Conservation (phyloP, 1,140 invertebrate genomes). For the Pogonus chalceus region DNA sequence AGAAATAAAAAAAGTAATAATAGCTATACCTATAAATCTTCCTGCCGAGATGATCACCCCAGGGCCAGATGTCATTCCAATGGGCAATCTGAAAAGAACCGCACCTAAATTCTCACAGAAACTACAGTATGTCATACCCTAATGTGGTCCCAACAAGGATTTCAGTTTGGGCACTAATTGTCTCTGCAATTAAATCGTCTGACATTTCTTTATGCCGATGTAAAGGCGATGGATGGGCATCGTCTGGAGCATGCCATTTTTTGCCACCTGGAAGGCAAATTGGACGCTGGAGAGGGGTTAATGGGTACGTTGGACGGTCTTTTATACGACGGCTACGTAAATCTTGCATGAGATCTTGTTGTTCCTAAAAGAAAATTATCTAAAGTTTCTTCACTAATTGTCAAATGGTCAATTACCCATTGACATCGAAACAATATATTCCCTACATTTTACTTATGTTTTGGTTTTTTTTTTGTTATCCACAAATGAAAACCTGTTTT, state of each 20-base stretch:
- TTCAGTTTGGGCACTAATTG: conserved; percentile 61
- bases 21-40: conserved; percentile 38
- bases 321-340: conserved; percentile 13
- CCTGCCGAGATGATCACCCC: conserved; percentile 34
- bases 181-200: conserved; percentile 67
- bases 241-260: conserved; percentile 62
- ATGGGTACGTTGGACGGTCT: conserved; percentile 27
- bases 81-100: conserved; percentile 39
- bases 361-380: not conserved
- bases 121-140: conserved; percentile 45
- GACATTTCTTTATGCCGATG: conserved; percentile 46
- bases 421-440: not conserved
- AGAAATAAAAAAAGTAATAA: no score
- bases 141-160: conserved; percentile 62
- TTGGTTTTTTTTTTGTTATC: no score
- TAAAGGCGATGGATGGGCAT: conserved; percentile 38
- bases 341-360: conserved; percentile 8
- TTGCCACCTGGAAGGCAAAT: conserved; percentile 56
- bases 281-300: conserved; percentile 43
- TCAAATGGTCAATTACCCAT: not conserved
- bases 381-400: not conserved
- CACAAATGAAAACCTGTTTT: no score
- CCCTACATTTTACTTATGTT: not conserved
- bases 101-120: conserved; percentile 25
- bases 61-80: conserved; percentile 43